Conservation (phyloP, 2,113 vertebrate genomes). For the Seriola dumerili region DNA sequence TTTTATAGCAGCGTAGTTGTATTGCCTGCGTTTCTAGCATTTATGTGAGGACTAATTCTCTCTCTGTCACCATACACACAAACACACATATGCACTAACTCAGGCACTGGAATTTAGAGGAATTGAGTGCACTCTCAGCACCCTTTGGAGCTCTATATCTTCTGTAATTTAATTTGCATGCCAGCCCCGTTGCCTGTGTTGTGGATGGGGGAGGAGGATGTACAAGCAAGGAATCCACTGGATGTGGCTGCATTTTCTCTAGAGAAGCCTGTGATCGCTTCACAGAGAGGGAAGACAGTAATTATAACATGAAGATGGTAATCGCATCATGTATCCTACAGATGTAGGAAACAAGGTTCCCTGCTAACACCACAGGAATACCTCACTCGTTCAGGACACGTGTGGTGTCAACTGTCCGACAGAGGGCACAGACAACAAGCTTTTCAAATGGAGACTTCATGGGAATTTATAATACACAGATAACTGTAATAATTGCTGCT, state of each 20-base stretch:
- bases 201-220: slow-evolving; percentile 36
- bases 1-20: slow-evolving; percentile 37
- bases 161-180: slow-evolving; percentile 80
- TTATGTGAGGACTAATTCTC: slow-evolving; percentile 42
- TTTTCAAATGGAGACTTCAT: not conserved
- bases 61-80: slow-evolving; percentile 20
- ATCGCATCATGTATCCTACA: slow-evolving; percentile 39
- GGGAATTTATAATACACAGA: not conserved
- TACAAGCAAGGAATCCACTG: slow-evolving; percentile 24
- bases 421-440: not conserved
- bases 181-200: slow-evolving; percentile 51
- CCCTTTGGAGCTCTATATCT: slow-evolving; percentile 62
- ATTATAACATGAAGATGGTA: slow-evolving; percentile 65
- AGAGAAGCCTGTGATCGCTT: slow-evolving; percentile 45
- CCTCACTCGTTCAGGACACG: not conserved
- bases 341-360: slow-evolving; percentile 27
- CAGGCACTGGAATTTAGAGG: slow-evolving; percentile 45
- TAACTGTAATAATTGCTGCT: not conserved
- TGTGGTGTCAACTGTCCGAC: not conserved
- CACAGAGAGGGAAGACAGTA: slow-evolving; percentile 49
- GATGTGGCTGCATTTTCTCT: slow-evolving; percentile 44
- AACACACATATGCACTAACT: slow-evolving; percentile 5
- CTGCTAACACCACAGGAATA: slow-evolving; percentile 12
- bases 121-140: slow-evolving; percentile 48
- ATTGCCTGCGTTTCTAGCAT: slow-evolving; percentile 35